Evolutionary conservation across 2,888 invertebrate genomes (phyloP).

Genomic region (Stratiomys singularior): DNA sequence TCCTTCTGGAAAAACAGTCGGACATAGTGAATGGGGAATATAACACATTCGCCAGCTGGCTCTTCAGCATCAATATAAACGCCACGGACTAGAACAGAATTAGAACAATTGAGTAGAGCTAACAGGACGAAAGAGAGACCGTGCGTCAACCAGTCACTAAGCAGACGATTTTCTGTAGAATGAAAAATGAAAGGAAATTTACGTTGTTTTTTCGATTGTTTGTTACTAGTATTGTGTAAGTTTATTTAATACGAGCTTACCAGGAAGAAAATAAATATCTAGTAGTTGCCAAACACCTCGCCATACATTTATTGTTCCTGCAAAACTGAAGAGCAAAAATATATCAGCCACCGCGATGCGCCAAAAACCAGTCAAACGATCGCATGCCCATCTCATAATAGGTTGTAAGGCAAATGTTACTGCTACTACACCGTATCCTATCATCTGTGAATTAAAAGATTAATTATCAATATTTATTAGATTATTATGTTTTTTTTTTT

Average conservation of each 20-base stretch:
- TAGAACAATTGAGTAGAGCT: conserved; percentile 84
- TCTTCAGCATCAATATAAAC: conserved; percentile 90
- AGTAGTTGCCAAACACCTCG: conserved; percentile 85
- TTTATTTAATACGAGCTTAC: conserved; percentile 64
- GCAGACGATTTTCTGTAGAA: conserved; percentile 71
- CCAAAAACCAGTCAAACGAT: conserved; percentile 73
- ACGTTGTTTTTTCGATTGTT: not conserved
- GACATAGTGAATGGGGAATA: conserved; percentile 86
- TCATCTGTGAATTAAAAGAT: conserved; percentile 56
- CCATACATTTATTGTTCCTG: conserved; percentile 89
- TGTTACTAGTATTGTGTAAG: too few species aligned
- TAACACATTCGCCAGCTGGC: conserved; percentile 82
- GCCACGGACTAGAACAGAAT: conserved; percentile 86
- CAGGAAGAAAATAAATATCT: conserved; percentile 81
- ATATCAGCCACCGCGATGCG: conserved; percentile 79
- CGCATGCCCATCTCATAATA: conserved; percentile 76
- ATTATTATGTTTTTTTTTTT: too few species aligned
- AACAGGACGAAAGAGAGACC: conserved; percentile 77
- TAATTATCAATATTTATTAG: too few species aligned
- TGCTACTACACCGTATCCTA: conserved; percentile 79
- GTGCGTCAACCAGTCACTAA: conserved; percentile 86
- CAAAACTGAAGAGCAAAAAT: conserved; percentile 79
- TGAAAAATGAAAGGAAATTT: conserved; percentile 54
- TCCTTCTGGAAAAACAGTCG: conserved; percentile 79
- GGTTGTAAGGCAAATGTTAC: conserved; percentile 81